A percentile compares a stretch with the other conserved stretches of the same genome.
Evolutionary conservation across 1,140 invertebrate species (phyloP).

Genomic region (Trinorchestia longiramus): DNA sequence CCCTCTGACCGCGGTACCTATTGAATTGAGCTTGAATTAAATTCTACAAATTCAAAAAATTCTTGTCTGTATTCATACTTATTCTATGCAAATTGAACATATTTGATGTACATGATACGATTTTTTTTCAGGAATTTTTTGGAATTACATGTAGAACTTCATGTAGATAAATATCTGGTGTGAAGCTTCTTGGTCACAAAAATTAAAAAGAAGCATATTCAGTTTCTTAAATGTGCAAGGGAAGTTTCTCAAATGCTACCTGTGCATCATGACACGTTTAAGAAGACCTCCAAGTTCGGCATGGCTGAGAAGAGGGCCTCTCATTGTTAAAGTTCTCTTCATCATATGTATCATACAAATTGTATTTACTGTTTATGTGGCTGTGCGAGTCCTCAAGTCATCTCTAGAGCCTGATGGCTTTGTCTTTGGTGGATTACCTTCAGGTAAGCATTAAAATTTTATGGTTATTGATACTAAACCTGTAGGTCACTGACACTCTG

Average conservation of each 20-base stretch:
- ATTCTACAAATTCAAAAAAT: too few relatives aligned
- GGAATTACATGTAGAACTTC: neutral
- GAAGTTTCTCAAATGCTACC: neutral
- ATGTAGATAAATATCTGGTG: neutral
- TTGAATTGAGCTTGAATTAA: too few relatives aligned
- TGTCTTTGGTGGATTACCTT: conserved; percentile 14
- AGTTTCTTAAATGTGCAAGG: neutral
- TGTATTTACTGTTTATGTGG: conserved; percentile 20
- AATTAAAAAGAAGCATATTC: neutral
- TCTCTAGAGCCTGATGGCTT: neutral
- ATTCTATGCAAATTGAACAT: too few relatives aligned
- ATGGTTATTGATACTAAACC: too few relatives aligned
- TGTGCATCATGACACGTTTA: neutral
- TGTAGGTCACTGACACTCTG: too few relatives aligned
- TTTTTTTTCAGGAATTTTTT: neutral
- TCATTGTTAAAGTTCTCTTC: conserved; percentile 16
- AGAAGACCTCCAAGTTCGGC: neutral
- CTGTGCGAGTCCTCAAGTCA: neutral
- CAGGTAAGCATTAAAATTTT: neutral
- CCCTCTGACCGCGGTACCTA: too few relatives aligned
- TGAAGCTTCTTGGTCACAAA: neutral
- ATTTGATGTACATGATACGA: too few relatives aligned
- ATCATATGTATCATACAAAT: conserved; percentile 4
- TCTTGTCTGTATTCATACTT: too few relatives aligned
- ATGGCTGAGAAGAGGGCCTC: conserved; percentile 8